Evolutionary conservation across 2,888 invertebrate genomes (phyloP), one percentile per base, ranked within the genome.

Genomic region (Drosophila nr. medialis): DNA sequence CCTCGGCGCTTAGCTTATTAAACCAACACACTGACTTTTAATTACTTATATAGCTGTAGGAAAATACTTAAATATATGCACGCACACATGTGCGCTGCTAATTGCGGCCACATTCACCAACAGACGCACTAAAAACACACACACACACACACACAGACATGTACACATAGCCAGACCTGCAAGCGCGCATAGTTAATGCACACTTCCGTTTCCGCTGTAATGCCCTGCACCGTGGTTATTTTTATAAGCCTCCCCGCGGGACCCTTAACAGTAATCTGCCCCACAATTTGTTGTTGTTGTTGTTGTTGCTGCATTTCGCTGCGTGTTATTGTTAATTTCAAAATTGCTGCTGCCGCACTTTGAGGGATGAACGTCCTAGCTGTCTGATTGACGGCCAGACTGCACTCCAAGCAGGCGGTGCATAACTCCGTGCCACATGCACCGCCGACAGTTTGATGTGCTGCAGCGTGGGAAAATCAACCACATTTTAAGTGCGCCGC

Each of bases 201-300:
- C 86, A 86, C 89, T 86, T 86, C 86, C 86, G 86, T 86, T 86
- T 86, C 86, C 86, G 86, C 86, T 72, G 86, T 86, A 76, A 76
- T 88, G 78, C 88, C 77, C 70, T 86, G 86, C 72, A 62, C 77
- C 72, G 77, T 64, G 76, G 80, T 77, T 84, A 79, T 85, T 85
- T 87, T 84, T 85, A 82, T 86, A 80, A 67, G 70, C 70, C 65
- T 64, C 50, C 34, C 61, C 49, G 34, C 66, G 49, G 29, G 60
- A n/a, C 60, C 30, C 54, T 49, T 34, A 21, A 13, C 56, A 11
- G 36, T 36, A 15, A 48, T 29, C 29, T 24, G 53, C 55, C 24
- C 36, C 38, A 32, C 40, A 29, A 8, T 42, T 50, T 50, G 54
- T 42, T 55, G 58, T 29, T 56, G 67, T 54, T 63, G 66, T 29